These are phyloP conservation scores for Siniperca chuatsi DNA, from an alignment of 2,113 vertebrate species.

Conservation along the genomic window DNA sequence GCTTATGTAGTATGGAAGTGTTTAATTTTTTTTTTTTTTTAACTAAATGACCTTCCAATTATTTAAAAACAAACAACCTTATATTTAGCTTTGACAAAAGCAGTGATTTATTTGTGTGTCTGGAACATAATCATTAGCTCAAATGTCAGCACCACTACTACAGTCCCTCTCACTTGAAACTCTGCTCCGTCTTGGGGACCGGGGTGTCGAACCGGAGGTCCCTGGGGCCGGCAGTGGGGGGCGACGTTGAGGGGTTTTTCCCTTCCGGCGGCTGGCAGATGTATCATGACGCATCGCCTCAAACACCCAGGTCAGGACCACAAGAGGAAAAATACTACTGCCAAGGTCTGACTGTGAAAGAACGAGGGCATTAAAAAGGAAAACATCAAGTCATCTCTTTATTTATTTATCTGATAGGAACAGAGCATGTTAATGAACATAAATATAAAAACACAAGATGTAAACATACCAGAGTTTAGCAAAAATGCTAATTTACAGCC, in stretches of 20 bases:
- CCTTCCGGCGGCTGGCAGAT: constrained; percentile 66
- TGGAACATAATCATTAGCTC: not conserved
- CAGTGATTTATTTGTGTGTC: not conserved
- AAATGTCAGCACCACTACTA: not conserved
- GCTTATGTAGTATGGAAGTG: not conserved
- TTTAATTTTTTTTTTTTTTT: not conserved
- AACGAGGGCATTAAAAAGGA: not conserved
- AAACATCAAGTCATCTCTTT: not conserved
- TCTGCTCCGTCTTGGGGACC: constrained; percentile 41
- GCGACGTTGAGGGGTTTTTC: constrained; percentile 66
- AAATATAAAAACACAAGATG: too few relatives aligned
- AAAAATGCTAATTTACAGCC: too few relatives aligned
- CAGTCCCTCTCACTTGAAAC: constrained; percentile 47
- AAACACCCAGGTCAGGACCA: not conserved
- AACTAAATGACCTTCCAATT: not conserved
- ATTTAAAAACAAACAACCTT: too few relatives aligned
- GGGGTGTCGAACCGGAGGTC: not conserved
- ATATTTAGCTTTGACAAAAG: not conserved
- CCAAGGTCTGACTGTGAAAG: not conserved
- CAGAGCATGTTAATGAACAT: too few relatives aligned
- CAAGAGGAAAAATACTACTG: not conserved
- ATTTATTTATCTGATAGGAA: too few relatives aligned
- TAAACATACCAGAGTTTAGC: too few relatives aligned
- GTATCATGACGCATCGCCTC: constrained; percentile 55
- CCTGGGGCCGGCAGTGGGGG: constrained; percentile 5